A percentile compares a stretch with the other conserved stretches of the same genome.
Evolutionary conservation across 2,888 invertebrate species (phyloP).

Genomic region (Hydrotaea diabolus): DNA sequence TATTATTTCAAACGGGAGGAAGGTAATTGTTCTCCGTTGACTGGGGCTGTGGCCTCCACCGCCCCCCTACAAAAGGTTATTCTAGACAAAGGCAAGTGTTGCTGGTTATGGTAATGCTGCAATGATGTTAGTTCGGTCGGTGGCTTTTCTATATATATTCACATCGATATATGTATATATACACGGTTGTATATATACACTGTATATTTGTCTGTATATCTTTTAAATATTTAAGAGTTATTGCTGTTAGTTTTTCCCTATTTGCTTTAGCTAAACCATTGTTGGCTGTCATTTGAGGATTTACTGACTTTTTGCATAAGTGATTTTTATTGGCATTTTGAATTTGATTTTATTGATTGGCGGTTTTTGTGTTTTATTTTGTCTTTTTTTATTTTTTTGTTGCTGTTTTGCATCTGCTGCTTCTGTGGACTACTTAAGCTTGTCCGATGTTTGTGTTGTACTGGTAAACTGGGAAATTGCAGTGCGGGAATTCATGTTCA

Average conservation of each 20-base stretch:
- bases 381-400: no score
- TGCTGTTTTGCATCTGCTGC: no score
- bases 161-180: not conserved
- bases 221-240: not conserved
- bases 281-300: constrained; percentile 63
- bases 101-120: constrained; percentile 1
- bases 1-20: not conserved
- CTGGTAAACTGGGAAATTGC: not conserved
- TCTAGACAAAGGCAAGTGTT: not conserved
- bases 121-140: constrained; percentile 55
- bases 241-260: constrained; percentile 22
- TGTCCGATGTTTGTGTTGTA: not conserved
- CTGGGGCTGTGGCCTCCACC: not conserved
- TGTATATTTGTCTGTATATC: constrained; percentile 18
- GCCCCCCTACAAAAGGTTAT: not conserved
- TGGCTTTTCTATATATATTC: constrained; percentile 38
- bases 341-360: constrained; percentile 38
- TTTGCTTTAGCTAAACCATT: constrained; percentile 45
- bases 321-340: constrained; percentile 62
- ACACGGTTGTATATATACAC: not conserved
- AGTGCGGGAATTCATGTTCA: no score
- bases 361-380: not conserved
- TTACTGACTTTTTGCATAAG: constrained; percentile 64
- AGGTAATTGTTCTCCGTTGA: not conserved
- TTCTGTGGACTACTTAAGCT: not conserved